Conservation (phyloP, 2,113 vertebrate species). For the Dromaius novaehollandiae region DNA sequence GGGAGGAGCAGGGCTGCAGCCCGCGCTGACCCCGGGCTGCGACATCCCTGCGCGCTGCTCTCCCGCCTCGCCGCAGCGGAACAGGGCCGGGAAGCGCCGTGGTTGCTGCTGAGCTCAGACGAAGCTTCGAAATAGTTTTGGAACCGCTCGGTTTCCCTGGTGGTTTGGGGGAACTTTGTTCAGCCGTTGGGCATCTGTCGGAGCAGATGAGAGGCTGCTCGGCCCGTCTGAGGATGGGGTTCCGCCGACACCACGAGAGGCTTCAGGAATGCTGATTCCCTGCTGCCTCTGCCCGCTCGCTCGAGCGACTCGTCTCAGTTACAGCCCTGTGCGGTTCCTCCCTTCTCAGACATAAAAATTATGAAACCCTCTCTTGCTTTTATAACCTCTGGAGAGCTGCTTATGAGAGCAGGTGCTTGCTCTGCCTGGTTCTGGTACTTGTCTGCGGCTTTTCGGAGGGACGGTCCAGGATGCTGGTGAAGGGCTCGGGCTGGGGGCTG, state of each 20-base stretch:
- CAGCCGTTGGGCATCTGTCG: background rate
- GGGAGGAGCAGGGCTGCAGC: background rate
- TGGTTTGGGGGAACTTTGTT: background rate
- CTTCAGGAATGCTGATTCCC: conserved; percentile 8
- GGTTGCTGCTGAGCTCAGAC: background rate
- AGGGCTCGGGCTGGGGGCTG: background rate
- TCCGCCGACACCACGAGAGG: background rate
- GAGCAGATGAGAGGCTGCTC: background rate
- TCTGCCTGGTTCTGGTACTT: too few species aligned
- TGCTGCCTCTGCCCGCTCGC: background rate
- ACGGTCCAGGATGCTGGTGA: rapidly evolving
- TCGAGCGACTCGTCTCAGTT: background rate
- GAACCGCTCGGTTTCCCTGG: background rate
- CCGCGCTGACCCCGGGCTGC: too few species aligned
- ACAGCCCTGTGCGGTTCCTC: background rate
- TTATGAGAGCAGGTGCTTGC: too few species aligned
- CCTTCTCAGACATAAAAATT: background rate
- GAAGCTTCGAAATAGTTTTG: background rate
- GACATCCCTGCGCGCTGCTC: background rate
- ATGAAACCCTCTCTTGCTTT: background rate
- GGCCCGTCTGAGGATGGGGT: background rate
- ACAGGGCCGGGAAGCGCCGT: background rate
- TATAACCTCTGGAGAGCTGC: background rate
- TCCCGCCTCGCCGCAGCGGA: too few species aligned
- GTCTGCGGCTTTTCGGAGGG: too few species aligned